Evolutionary conservation across 64 coral and sea anemone species (phyloP).

Genomic region (Orbicella faveolata): DNA sequence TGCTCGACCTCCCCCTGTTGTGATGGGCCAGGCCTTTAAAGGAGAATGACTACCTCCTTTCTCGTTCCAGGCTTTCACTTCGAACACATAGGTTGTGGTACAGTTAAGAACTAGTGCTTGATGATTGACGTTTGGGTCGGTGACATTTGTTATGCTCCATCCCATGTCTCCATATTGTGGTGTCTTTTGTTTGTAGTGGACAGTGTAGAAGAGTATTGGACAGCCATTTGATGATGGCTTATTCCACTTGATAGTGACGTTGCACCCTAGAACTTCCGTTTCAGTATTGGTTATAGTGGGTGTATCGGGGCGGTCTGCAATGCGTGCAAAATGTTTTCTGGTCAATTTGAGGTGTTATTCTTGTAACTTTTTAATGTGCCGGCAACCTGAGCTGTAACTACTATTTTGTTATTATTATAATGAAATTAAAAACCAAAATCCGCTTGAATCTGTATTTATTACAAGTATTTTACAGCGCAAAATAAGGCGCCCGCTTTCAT

Average conservation of each 20-base stretch:
- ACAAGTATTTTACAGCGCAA: no score
- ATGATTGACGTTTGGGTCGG: neutral
- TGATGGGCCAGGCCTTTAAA: neutral
- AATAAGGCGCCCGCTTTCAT: no score
- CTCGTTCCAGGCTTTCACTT: neutral
- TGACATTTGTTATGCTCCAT: neutral
- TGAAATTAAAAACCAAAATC: no score
- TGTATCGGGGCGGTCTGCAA: neutral
- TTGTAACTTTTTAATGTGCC: neutral
- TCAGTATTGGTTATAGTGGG: slow-evolving; percentile 3
- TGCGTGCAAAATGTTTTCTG: neutral
- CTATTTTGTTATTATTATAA: no score
- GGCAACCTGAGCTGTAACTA: no score
- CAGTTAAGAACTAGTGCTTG: neutral
- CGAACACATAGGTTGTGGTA: neutral
- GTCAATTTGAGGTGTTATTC: neutral
- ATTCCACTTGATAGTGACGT: neutral
- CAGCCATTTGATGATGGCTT: neutral
- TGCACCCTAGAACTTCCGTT: neutral
- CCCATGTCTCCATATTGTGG: neutral
- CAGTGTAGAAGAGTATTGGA: slow-evolving; percentile 6
- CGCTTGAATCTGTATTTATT: no score
- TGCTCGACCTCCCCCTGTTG: neutral
- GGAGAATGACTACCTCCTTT: neutral
- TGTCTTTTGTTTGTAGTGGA: neutral